phyloP scores from a whole-genome alignment of 2,113 vertebrate genomes.

The Redunca redunca region DNA sequence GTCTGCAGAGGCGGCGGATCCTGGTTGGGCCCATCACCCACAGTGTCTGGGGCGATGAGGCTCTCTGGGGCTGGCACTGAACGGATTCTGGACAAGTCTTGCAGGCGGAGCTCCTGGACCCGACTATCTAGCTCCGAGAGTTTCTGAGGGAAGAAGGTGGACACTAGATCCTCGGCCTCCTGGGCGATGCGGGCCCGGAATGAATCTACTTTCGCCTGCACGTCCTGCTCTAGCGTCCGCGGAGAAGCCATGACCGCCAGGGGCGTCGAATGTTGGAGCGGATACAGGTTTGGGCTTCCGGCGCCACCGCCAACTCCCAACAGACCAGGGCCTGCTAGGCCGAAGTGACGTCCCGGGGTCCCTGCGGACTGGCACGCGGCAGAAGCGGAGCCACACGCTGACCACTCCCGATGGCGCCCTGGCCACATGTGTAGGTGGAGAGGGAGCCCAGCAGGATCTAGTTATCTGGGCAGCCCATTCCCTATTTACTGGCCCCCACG shows the following conservation, averaged over 20 bases:
- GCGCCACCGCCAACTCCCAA: constrained; percentile 17
- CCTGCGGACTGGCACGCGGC: accelerated
- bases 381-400: accelerated
- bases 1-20: background rate
- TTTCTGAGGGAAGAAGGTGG: constrained; percentile 51
- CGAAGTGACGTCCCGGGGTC: background rate
- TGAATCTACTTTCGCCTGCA: constrained; percentile 18
- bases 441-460: accelerated
- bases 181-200: constrained; percentile 32
- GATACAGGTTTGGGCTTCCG: background rate
- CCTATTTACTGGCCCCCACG: accelerated
- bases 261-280: background rate
- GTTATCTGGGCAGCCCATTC: too few relatives aligned
- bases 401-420: background rate
- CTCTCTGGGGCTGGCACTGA: background rate
- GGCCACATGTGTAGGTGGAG: background rate
- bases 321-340: background rate
- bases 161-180: constrained; percentile 49
- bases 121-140: constrained; percentile 42
- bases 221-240: background rate
- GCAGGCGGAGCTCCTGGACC: constrained; percentile 36
- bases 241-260: background rate
- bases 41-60: background rate
- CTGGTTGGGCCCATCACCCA: background rate
- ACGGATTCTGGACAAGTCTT: constrained; percentile 30